phyloP scores from a whole-genome alignment of 2,797 vertebrate genomes.

The Erithacus rubecula region DNA sequence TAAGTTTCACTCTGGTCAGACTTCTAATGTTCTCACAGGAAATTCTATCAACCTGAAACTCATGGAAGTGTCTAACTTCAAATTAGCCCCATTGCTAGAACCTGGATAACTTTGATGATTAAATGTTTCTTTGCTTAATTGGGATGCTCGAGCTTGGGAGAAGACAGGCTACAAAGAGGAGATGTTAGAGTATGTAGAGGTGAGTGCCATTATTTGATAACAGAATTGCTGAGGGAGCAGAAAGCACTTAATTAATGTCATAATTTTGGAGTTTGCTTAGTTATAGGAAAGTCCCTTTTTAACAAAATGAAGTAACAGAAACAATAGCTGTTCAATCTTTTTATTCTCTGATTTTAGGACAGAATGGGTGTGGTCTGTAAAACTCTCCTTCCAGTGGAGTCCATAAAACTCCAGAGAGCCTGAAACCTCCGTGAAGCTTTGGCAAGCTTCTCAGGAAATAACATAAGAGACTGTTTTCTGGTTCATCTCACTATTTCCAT shows the following conservation, averaged over 20 bases:
- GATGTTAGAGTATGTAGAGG: neutral
- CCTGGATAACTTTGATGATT: neutral
- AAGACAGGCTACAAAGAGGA: neutral
- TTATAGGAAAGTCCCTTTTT: neutral
- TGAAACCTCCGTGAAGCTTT: conserved; percentile 43
- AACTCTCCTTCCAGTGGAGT: conserved; percentile 4
- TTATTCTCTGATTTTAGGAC: neutral
- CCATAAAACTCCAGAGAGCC: conserved; percentile 39
- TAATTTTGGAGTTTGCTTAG: neutral
- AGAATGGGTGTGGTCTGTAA: conserved; percentile 40
- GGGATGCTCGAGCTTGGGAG: neutral
- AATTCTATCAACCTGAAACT: neutral
- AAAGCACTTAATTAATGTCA: neutral
- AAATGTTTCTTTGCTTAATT: neutral
- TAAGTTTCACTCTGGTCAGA: neutral
- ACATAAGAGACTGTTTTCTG: conserved; percentile 43
- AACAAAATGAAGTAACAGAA: neutral
- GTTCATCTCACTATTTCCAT: conserved; percentile 60
- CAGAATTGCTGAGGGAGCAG: neutral
- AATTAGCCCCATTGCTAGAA: neutral
- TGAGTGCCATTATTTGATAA: neutral
- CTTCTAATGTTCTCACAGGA: neutral
- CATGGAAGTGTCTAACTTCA: neutral
- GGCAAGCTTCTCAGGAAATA: conserved; percentile 63
- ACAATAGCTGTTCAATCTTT: neutral